phyloP scores from a whole-genome alignment of 2,797 vertebrate genomes.

The Peromyscus eremicus region DNA sequence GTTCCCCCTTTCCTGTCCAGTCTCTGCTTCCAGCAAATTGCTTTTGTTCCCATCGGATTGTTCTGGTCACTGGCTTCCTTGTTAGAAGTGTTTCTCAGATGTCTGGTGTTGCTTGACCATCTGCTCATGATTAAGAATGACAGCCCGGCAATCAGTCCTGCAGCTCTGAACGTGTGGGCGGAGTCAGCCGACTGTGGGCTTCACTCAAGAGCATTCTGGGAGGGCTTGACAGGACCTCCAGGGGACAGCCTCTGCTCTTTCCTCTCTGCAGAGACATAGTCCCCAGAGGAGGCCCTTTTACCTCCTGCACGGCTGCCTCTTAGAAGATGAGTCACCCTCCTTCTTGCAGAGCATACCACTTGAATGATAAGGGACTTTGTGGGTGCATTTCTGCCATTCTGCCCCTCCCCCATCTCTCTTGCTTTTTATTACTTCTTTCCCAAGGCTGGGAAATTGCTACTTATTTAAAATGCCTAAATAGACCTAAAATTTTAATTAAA shows the following conservation, averaged over 20 bases:
- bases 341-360: not conserved
- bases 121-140: conserved; percentile 35
- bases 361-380: accelerated
- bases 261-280: no score
- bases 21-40: not conserved
- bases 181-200: not conserved
- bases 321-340: not conserved
- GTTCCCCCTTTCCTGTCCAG: not conserved
- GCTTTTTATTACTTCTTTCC: not conserved
- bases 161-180: not conserved
- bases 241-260: not conserved
- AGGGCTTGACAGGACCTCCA: not conserved
- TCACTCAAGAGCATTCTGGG: not conserved
- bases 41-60: conserved; percentile 13
- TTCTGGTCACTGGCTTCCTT: conserved; percentile 46
- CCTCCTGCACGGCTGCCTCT: accelerated
- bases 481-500: not conserved
- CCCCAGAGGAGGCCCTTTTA: not conserved
- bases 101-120: not conserved
- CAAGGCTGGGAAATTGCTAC: not conserved
- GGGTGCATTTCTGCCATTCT: not conserved
- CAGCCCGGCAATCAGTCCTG: not conserved
- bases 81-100: not conserved
- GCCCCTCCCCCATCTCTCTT: not conserved
- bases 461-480: not conserved